Conservation (phyloP, 1,140 invertebrate species). For the Sogatella furcifera region DNA sequence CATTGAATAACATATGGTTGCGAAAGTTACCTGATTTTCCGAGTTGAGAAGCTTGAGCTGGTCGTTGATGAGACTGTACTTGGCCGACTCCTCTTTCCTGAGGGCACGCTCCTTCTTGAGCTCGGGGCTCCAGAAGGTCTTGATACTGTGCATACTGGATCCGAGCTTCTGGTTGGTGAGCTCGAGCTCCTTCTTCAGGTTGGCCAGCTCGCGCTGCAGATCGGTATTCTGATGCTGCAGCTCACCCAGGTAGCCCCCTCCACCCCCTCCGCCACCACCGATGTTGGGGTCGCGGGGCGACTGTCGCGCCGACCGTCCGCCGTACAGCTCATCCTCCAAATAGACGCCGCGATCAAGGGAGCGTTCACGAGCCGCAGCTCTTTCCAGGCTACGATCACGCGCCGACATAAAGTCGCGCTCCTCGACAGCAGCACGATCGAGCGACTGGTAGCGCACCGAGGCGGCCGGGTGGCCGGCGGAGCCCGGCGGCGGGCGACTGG, state of each 20-base stretch:
- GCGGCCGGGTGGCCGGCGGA: constrained; percentile 36
- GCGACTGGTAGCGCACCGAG: constrained; percentile 58
- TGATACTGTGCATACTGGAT: constrained; percentile 98
- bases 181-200: constrained; percentile 92
- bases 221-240: constrained; percentile 91
- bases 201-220: constrained; percentile 89
- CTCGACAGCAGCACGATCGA: constrained; percentile 53
- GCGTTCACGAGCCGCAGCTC: constrained; percentile 43
- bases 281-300: constrained; percentile 49
- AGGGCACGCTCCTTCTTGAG: constrained; percentile 94
- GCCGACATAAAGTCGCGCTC: constrained; percentile 72
- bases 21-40: constrained; percentile 81
- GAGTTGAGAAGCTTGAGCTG: constrained; percentile 92
- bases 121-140: constrained; percentile 99
- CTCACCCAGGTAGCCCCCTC: constrained; percentile 70
- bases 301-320: constrained; percentile 56
- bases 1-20: no score
- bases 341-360: constrained; percentile 52
- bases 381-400: constrained; percentile 47
- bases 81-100: constrained; percentile 94
- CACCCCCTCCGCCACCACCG: constrained; percentile 14
- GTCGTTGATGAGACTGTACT: constrained; percentile 93
- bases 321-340: constrained; percentile 63
- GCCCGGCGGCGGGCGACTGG: constrained; percentile 42
- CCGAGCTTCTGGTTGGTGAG: constrained; percentile 95